Evolutionary conservation across 2,888 invertebrate species (phyloP), one percentile per base, ranked within the genome.

Genomic region (Apotomis capreana): DNA sequence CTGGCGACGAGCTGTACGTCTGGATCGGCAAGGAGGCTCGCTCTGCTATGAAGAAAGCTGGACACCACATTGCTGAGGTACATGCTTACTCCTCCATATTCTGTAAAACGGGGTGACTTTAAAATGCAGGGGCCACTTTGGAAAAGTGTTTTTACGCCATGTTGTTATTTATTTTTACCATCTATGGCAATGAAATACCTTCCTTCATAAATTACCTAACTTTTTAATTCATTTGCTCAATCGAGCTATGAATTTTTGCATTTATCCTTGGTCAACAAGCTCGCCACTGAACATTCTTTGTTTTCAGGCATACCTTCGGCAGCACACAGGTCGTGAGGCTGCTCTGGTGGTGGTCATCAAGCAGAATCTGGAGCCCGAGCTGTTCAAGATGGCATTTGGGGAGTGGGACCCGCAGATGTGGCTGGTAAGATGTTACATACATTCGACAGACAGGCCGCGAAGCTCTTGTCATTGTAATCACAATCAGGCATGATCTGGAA

Each of bases 351-450:
- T 95, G 52, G 94, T 94, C 36, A 88, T 96, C 37, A 94, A 95
- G 76, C 96, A 97, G 87, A 95, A 95, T 37, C 89, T 94, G 74
- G 97, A 97, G 84, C 95, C 96, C 0, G 93, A 94, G 12, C 91
- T 93, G 63, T 97, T 97, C 87, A 96, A 94, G 74, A 92, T 93
- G 36, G 90, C 95, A 80, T 97, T 97, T 91, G 94, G 95, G 54
- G 83, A 89, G 5, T 97, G 97, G 97, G 94, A 96, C 80, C 85
- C 92, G 9, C 84, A 89, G 60, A 86, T 94, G 80, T 95, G 95
- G 95, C 87, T 94, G 89, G 94, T 95, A 80, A 87, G 92, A 49
- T 49, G 3, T 10, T 49, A 49, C 6, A 10, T 74, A 68, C 60
- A 9, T 63, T 12, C 52, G 36, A n/a, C n/a, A n/a, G n/a, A 12